Evolutionary conservation across 2,888 invertebrate species (phyloP).

Genomic region (Luperina testacea): DNA sequence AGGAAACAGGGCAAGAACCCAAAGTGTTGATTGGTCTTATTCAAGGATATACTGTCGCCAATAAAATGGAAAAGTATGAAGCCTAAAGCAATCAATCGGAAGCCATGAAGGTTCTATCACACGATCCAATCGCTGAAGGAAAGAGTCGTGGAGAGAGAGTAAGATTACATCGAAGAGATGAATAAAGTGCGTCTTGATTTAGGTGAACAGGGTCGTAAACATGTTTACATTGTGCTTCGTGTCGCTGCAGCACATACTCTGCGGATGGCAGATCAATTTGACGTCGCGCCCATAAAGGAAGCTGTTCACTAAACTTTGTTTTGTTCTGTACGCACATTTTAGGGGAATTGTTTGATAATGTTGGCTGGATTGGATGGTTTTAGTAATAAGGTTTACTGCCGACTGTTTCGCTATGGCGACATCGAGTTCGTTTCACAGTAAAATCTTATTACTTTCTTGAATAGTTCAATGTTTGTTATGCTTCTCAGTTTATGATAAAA

Average conservation of each 20-base stretch:
- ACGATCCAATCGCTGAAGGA: constrained; percentile 51
- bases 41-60: constrained; percentile 58
- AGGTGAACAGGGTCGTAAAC: constrained; percentile 71
- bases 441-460: constrained; percentile 23
- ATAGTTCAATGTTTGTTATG: constrained; percentile 19
- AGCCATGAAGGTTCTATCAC: constrained; percentile 58
- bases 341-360: constrained; percentile 38
- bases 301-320: constrained; percentile 63
- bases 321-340: constrained; percentile 53
- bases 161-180: constrained; percentile 63
- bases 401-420: not conserved
- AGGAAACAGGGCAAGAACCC: constrained; percentile 51
- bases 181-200: constrained; percentile 66
- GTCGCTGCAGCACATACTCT: constrained; percentile 20
- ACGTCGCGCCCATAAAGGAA: constrained; percentile 43
- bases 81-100: constrained; percentile 57
- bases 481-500: not conserved
- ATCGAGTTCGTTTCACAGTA: constrained; percentile 11
- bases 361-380: constrained; percentile 34
- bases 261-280: constrained; percentile 48
- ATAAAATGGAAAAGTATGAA: constrained; percentile 62
- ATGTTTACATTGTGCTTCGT: constrained; percentile 67
- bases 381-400: constrained; percentile 39
- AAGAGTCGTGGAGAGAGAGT: constrained; percentile 36
- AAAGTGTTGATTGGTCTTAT: constrained; percentile 62